These are phyloP conservation scores for Empis livida DNA, from an alignment of 2,888 invertebrate species.

Conservation along the genomic window DNA sequence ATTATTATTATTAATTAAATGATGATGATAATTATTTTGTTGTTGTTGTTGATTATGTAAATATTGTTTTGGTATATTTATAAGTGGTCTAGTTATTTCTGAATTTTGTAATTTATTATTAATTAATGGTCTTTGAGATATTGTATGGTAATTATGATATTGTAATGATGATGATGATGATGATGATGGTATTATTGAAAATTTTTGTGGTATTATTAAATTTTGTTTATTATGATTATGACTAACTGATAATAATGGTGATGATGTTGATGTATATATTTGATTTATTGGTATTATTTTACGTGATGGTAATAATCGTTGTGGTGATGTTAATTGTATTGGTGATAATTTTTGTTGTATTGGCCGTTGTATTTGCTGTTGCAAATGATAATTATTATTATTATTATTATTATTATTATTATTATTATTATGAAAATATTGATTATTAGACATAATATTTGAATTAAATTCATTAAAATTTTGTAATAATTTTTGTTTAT, in stretches of 20 bases:
- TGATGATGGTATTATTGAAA: not conserved
- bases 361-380: too few species aligned
- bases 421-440: too few species aligned
- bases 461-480: too few species aligned
- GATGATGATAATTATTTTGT: not conserved
- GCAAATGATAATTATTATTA: too few species aligned
- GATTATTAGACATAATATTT: too few species aligned
- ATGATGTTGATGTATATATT: not conserved
- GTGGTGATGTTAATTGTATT: too few species aligned
- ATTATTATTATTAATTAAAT: not conserved
- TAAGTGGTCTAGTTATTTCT: not conserved
- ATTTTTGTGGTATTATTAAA: not conserved
- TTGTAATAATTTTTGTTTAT: too few species aligned
- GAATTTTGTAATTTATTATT: not conserved
- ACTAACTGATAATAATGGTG: not conserved
- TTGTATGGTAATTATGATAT: not conserved
- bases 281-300: not conserved
- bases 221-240: not conserved
- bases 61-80: not conserved
- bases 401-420: too few species aligned
- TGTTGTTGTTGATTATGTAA: not conserved
- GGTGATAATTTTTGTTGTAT: too few species aligned
- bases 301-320: not conserved
- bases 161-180: not conserved
- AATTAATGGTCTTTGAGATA: not conserved